Base-by-base conservation (phyloP, 2,797 vertebrate species). In the Myoxocephalus aenaeus region DNA sequence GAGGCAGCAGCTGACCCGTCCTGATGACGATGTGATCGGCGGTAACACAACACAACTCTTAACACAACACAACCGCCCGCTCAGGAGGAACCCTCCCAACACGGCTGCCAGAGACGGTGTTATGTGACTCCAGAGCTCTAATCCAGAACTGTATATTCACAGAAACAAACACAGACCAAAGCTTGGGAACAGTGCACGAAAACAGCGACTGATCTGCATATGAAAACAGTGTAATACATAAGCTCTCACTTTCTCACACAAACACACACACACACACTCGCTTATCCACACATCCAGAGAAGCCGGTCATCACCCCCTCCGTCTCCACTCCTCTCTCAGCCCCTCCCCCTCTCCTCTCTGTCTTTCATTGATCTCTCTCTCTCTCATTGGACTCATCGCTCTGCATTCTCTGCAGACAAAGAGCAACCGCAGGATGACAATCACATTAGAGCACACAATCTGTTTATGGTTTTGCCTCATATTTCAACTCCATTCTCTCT, bases 371-470 rank as follows among this genome's bases (percentile, higher is more conserved):
- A 92, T 94, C 89, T 88, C 78, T 73, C 89, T 87, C 78, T 73
- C 84, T 85, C 89, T 92, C 92, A 89, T 91, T 88, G 92, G 89
- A 91, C 91, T 93, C 93, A 92, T 93, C 91, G 90, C 90, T 93
- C 91, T 93, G 79, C 88, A 86, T 94, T 94, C 89, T 89, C 85
- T 82, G 87, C 91, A 92, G 92, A 94, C 91, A 92, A 93, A 94
- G 88, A 92, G 87, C 85, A 93, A 92, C 90, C 79, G 75, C 91
- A 91, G 90, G 88, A 94, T 92, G 92, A 91, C 92, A 94, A 93
- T 94, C 91, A 92, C 90, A 93, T 94, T 92, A 94, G 85, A 91
- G 92, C 86, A 83, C 86, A 89, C 90, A 94, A 93, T 95, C 93
- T 94, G 92, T 94, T 94, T 93, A 93, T 94, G 93, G 90, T 90